Percentiles rank a stretch among this genome's conserved stretches.
phyloP scores from a whole-genome alignment of 1,140 invertebrate species.

The Bilobella aurantiaca region DNA sequence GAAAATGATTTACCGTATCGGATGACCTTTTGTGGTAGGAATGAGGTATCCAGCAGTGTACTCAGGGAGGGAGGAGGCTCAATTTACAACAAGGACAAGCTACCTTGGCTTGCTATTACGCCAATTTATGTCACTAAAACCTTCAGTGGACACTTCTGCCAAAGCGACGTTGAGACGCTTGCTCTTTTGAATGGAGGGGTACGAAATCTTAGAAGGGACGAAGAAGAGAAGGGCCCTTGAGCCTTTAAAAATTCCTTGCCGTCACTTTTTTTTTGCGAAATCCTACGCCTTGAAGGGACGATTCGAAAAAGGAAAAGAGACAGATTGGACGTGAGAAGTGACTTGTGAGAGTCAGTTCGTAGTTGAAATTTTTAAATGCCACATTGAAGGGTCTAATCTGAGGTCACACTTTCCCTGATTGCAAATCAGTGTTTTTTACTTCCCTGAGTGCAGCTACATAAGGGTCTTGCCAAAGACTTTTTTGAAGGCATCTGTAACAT shows the following conservation, averaged over 20 bases:
- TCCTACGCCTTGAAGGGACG: no score
- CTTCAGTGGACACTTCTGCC: no score
- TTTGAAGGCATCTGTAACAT: no score
- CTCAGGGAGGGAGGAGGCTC: background rate
- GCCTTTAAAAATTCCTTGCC: background rate
- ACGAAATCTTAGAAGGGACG: background rate
- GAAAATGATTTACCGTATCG: background rate
- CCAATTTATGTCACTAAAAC: no score
- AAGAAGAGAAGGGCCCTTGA: background rate
- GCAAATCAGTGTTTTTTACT: background rate
- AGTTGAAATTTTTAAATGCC: background rate
- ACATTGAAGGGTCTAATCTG: background rate
- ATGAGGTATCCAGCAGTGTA: background rate
- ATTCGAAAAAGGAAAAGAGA: background rate
- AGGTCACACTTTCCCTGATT: background rate
- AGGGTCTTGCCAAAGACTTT: no score
- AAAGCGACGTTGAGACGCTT: no score
- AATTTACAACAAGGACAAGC: no score
- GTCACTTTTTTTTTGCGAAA: no score
- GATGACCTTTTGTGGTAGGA: background rate
- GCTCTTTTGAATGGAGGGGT: no score
- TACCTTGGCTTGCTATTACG: no score
- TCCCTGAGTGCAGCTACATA: background rate
- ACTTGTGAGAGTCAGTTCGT: background rate
- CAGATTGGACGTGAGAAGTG: no score